Base-by-base conservation (phyloP, 2,113 vertebrate species). In the Dolichallabes microphthalmus region DNA sequence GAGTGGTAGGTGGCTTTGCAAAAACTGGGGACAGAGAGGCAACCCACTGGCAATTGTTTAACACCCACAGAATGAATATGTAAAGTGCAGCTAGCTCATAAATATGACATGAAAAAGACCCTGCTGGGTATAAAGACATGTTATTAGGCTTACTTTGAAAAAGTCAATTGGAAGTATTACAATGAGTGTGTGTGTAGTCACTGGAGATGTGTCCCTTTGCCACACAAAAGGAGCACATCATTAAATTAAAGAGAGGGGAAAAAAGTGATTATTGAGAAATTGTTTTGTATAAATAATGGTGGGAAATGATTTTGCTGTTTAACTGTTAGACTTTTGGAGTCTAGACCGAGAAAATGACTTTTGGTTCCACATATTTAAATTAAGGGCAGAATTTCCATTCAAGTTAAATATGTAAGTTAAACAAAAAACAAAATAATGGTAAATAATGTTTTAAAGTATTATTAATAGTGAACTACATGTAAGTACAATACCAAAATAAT, bases 51-150 rank as follows among this genome's bases (percentile, higher is more conserved):
- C 89, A 90, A 93, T 93, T 93, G 93, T 94, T 93, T 89, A 89
- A 91, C 90, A 88, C 91, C 84, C 85, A 81, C 82, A 89, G 89
- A 93, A 94, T 94, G 94, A 93, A 94, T 94, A 94, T 95, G 94
- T 93, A 95, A 94, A 95, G 93, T 87, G 91, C 88, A 87, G 88
- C 84, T 89, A 86, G 73, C 92, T 93, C 92, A 94, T 93, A 93
- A 94, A 94, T 93, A 94, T 86, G 85, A 89, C 91, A 90, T 94
- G 88, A 94, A 94, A 94, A 89, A 93, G 87, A 91, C 86, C 93
- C 91, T 86, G 88, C 91, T 90, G 93, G 30, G 90, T 88, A 87
- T 86, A 88, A 90, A 91, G 92, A 83, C 83, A 87, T 87, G 90
- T 89, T 93, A 86, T 91, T 90, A 89, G 90, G 88, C 87, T 57